A percentile compares a stretch with the other conserved stretches of the same genome.
Evolutionary conservation across 2,888 invertebrate genomes (phyloP).

Genomic region (Choreutis nemorana): DNA sequence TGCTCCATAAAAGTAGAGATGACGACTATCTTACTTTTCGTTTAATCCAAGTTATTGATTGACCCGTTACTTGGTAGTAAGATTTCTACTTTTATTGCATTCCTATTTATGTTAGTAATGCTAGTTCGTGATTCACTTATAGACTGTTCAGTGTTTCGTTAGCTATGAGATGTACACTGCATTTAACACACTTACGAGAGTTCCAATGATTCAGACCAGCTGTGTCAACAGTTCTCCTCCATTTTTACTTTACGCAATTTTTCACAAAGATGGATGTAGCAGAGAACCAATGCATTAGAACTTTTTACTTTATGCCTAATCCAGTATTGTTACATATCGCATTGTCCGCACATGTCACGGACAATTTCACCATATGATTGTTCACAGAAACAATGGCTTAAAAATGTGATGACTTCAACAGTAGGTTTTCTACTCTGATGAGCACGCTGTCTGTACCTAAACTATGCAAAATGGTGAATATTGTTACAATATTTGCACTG

Average conservation of each 20-base stretch:
- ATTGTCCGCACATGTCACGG: constrained; percentile 17
- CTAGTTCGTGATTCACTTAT: constrained; percentile 23
- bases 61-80: constrained; percentile 8
- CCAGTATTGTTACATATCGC: too few relatives aligned
- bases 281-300: too few relatives aligned
- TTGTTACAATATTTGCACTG: too few relatives aligned
- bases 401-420: constrained; percentile 20
- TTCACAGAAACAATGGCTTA: constrained; percentile 28
- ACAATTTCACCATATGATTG: constrained; percentile 31
- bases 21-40: too few relatives aligned
- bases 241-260: constrained; percentile 8
- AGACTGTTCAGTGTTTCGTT: constrained; percentile 11
- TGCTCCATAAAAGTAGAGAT: too few relatives aligned
- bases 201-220: constrained; percentile 10
- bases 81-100: constrained; percentile 6
- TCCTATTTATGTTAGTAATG: constrained; percentile 15
- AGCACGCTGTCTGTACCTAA: constrained; percentile 8
- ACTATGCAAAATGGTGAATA: constrained; percentile 1
- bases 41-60: constrained; percentile 16
- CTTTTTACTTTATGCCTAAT: too few relatives aligned
- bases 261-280: too few relatives aligned
- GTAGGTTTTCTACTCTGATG: constrained; percentile 19
- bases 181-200: constrained; percentile 2
- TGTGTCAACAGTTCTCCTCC: constrained; percentile 13
- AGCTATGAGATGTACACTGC: constrained; percentile 10